These are phyloP conservation scores for Pluvialis apricaria DNA, from an alignment of 2,113 vertebrate species.

Conservation along the genomic window DNA sequence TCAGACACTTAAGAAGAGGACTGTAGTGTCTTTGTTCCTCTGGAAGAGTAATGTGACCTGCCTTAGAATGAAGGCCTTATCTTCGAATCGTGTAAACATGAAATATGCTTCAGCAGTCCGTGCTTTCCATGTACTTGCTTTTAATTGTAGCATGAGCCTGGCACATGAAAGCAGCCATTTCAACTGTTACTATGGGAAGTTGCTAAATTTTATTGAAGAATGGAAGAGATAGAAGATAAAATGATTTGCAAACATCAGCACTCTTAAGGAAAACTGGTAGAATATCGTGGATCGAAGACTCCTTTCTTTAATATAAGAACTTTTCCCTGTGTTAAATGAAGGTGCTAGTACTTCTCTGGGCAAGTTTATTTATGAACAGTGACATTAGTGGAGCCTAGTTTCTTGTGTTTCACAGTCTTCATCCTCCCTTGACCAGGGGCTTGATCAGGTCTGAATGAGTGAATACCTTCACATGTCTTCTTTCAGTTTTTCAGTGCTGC, in stretches of 20 bases:
- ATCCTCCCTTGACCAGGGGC: not conserved
- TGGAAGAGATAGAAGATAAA: not conserved
- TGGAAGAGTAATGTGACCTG: not conserved
- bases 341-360: not conserved
- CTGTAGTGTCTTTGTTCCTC: not conserved
- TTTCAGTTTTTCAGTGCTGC: not conserved
- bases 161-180: not conserved
- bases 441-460: not conserved
- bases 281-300: not conserved
- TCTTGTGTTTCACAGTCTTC: not conserved
- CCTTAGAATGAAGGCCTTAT: not conserved
- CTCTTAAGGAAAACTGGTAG: not conserved
- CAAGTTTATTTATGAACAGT: not conserved
- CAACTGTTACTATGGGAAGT: not conserved
- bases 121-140: not conserved
- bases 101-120: not conserved
- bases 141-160: not conserved
- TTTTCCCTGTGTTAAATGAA: not conserved
- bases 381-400: not conserved
- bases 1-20: not conserved
- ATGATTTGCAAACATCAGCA: not conserved
- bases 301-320: not conserved
- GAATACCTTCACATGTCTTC: not conserved
- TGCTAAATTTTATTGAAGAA: not conserved
- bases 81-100: rapidly evolving